Evolutionary conservation across 2,888 invertebrate genomes (phyloP).

Genomic region (Antheraea yamamai): DNA sequence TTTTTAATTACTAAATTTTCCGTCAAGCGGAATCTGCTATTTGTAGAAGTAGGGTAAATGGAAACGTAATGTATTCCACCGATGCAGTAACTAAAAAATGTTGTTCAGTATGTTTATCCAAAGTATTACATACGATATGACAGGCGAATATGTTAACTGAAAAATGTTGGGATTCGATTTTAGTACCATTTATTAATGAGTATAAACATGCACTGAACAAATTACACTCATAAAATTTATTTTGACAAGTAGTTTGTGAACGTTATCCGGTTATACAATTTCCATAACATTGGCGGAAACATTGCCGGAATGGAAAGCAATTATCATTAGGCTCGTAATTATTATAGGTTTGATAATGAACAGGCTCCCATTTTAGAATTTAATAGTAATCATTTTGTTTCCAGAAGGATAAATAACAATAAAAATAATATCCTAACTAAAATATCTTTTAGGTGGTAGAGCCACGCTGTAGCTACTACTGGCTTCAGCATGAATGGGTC

Average conservation of each 20-base stretch:
- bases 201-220: neutral
- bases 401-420: neutral
- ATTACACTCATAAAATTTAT: neutral
- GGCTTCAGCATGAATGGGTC: too few relatives aligned
- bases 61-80: too few relatives aligned
- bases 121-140: too few relatives aligned
- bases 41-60: too few relatives aligned
- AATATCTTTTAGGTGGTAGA: too few relatives aligned
- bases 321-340: neutral
- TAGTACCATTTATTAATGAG: neutral
- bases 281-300: conserved; percentile 3
- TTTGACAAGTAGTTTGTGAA: neutral
- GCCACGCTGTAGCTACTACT: too few relatives aligned
- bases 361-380: neutral
- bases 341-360: neutral
- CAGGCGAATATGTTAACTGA: neutral
- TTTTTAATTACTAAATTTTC: too few relatives aligned
- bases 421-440: neutral
- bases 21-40: too few relatives aligned
- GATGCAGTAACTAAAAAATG: too few relatives aligned
- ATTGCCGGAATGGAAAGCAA: conserved; percentile 1
- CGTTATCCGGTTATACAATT: neutral
- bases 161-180: neutral
- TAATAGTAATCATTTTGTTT: neutral
- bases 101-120: too few relatives aligned